Base-by-base conservation (phyloP, 2,113 vertebrate species). In the Paraplagusia blochii region DNA sequence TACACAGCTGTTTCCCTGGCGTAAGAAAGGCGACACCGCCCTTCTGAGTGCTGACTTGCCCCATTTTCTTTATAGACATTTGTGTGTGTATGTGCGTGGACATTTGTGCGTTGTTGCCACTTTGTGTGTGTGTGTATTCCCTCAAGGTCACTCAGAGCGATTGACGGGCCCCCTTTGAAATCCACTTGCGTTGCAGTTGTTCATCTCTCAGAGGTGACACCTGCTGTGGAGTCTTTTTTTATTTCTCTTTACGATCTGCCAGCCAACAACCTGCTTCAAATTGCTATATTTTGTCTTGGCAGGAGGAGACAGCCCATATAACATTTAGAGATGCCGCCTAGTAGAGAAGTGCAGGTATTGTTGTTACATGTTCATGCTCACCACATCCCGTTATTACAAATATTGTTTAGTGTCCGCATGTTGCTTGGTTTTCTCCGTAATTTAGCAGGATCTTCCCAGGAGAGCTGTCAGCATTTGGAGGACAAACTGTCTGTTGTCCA, bases 1-100 rank as follows among this genome's bases (percentile, higher is more conserved):
- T 78, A 62, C 76, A 81, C 85, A 86, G 87, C 85, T 87, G 85
- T 87, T 90, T 79, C 82, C 69, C 69, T 61, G 65, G 75, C 2
- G 18, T 73, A 72, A 38, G 82, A 85, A 88, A 90, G 65, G 59
- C 5, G 78, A 90, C 81, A 88, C 84, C 87, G 46, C 78, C 77
- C 80, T 51, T 62, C 33, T 62, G 66, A 65, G 66, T 50, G 67
- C 63, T 50, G 66, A 58, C 74, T 59, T 62, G 73, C 67, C 63
- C 68, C 53, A 48, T 53, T 69, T 69, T 44, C 18, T 60, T 58
- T 40, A 62, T 46, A 16, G 48, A 50, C 43, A 34, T 55, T 54
- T 14, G 46, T 67, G 42, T 57, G 11, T 17, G 18, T 60, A 47
- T 14, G 46, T 67, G 42, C 56, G 11, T 17, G 18, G 62, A 50